Conservation (phyloP, 2,888 invertebrate species). For the Agonum fuliginosum region DNA sequence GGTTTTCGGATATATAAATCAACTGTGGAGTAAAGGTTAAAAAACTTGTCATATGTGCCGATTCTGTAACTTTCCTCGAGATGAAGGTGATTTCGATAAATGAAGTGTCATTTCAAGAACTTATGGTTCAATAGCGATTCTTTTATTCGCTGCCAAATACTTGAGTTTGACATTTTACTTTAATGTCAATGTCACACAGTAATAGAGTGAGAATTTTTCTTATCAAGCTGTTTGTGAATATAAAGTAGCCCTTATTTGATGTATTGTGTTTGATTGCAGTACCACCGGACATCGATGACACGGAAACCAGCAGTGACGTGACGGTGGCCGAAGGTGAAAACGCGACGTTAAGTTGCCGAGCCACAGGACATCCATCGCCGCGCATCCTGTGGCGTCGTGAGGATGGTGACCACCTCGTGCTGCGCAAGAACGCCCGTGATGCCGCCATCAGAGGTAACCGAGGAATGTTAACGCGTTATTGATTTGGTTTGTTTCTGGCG, state of each 20-base stretch:
- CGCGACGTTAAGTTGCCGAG: conserved; percentile 77
- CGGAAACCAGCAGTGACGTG: conserved; percentile 77
- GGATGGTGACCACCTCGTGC: conserved; percentile 73
- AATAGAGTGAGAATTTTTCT: neutral
- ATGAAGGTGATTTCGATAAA: conserved; percentile 44
- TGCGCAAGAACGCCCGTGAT: conserved; percentile 70
- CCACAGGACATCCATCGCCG: conserved; percentile 76
- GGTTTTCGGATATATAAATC: neutral
- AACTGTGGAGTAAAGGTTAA: neutral
- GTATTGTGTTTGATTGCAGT: conserved; percentile 70
- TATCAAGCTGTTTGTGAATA: no score
- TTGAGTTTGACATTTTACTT: conserved; percentile 2
- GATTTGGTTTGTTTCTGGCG: conserved; percentile 38
- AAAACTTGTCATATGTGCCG: conserved; percentile 31
- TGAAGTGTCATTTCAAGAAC: conserved; percentile 37
- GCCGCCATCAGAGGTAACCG: conserved; percentile 57
- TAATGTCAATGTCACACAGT: neutral
- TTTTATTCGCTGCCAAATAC: neutral
- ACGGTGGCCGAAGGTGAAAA: conserved; percentile 78
- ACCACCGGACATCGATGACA: conserved; percentile 79
- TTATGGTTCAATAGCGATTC: neutral
- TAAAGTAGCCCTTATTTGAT: no score
- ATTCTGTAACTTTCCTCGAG: conserved; percentile 18
- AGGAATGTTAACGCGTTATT: conserved; percentile 29
- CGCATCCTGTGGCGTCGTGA: conserved; percentile 78